A percentile compares a stretch with the other conserved stretches of the same genome.
These are phyloP conservation scores for Ameiurus melas DNA, from an alignment of 2,113 vertebrate genomes.

Conservation along the genomic window DNA sequence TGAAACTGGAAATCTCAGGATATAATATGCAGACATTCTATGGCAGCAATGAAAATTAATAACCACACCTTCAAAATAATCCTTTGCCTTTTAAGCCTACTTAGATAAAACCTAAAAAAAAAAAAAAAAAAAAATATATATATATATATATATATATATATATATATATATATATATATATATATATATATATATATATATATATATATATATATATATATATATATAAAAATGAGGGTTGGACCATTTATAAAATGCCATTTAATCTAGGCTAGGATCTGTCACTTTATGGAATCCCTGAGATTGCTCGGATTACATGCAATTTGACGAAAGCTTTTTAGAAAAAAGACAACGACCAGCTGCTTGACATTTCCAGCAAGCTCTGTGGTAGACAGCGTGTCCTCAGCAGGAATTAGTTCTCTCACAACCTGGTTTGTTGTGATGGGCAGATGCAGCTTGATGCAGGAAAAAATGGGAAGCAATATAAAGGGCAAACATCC, in stretches of 20 bases:
- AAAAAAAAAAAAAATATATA: too few species aligned
- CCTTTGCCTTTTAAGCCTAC: neutral
- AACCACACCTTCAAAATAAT: neutral
- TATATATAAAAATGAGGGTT: too few species aligned
- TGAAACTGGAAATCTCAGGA: neutral
- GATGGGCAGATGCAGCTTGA: conserved; percentile 25
- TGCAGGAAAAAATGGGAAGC: conserved; percentile 29
- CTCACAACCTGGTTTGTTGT: conserved; percentile 15
- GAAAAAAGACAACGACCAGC: conserved; percentile 6
- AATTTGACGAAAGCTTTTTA: neutral
- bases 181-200: too few species aligned
- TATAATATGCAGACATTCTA: neutral
- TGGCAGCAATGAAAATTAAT: neutral
- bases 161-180: too few species aligned
- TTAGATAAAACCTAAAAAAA: neutral
- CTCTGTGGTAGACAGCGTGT: conserved; percentile 17
- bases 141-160: too few species aligned
- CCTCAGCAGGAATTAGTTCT: conserved; percentile 21
- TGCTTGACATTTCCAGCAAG: conserved; percentile 32
- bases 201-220: too few species aligned
- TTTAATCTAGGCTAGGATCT: neutral
- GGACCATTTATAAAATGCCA: neutral
- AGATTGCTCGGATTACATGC: conserved; percentile 12
- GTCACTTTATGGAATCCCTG: conserved; percentile 7
- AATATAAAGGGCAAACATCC: conserved; percentile 41